Evolutionary conservation across 2,113 vertebrate genomes (phyloP).

Genomic region (Erythrocercus mccallii): DNA sequence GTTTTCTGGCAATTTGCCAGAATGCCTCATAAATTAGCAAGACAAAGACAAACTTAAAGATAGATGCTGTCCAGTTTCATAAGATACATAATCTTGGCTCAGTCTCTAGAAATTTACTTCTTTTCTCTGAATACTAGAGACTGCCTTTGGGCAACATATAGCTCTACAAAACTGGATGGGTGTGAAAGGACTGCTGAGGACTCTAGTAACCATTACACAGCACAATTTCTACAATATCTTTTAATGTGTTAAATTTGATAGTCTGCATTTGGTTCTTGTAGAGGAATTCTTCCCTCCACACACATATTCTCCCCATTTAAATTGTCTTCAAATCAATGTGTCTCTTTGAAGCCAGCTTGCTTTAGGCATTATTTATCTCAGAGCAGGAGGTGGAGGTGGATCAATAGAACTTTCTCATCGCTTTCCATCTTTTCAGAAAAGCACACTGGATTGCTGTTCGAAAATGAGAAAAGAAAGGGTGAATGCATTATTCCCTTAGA

Average conservation of each 20-base stretch:
- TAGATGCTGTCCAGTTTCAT: not conserved
- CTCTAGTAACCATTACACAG: not conserved
- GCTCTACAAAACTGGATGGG: not conserved
- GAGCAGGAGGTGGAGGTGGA: not conserved
- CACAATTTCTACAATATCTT: not conserved
- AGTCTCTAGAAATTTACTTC: not conserved
- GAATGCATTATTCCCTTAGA: slow-evolving; percentile 4
- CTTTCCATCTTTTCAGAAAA: slow-evolving; percentile 24
- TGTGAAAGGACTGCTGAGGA: not conserved
- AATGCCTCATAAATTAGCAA: not conserved
- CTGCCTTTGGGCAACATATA: not conserved
- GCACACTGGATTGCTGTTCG: not conserved
- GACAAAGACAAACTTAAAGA: not conserved
- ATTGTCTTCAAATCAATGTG: slow-evolving; percentile 22
- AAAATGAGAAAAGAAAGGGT: slow-evolving; percentile 2
- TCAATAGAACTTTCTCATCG: slow-evolving; percentile 29
- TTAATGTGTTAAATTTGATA: not conserved
- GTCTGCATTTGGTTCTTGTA: not conserved
- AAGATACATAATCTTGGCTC: not conserved
- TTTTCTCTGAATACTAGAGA: not conserved
- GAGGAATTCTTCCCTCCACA: not conserved
- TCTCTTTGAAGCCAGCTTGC: slow-evolving; percentile 45
- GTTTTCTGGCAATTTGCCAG: not conserved
- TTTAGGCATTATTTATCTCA: slow-evolving; percentile 20
- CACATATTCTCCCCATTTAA: not conserved